Percentiles rank a stretch among this genome's conserved stretches.
phyloP scores from a whole-genome alignment of 2,797 vertebrate genomes.

The Labeo calbasu region DNA sequence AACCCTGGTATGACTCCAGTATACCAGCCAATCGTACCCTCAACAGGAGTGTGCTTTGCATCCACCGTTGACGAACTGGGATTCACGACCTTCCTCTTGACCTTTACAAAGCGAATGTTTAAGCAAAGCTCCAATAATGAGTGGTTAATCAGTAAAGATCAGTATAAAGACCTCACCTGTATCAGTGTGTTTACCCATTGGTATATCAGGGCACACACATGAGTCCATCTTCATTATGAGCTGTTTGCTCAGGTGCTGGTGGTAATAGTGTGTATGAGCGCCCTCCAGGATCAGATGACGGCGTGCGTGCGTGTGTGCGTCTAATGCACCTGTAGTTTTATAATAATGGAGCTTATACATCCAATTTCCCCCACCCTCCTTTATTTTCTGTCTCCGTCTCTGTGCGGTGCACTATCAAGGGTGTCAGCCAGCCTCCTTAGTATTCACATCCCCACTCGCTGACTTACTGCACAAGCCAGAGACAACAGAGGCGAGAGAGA shows the following conservation, averaged over 20 bases:
- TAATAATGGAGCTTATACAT: conserved; percentile 5
- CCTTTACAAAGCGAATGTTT: conserved; percentile 41
- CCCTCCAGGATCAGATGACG: conserved; percentile 52
- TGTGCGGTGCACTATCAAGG: conserved; percentile 67
- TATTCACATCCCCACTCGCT: conserved; percentile 81
- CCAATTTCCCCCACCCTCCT: conserved; percentile 19
- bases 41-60: not conserved
- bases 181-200: conserved; percentile 42
- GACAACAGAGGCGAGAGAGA: conserved; percentile 48
- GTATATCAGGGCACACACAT: conserved; percentile 24
- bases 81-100: conserved; percentile 20
- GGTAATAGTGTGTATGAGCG: conserved; percentile 41
- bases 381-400: conserved; percentile 35
- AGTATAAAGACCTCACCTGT: conserved; percentile 42
- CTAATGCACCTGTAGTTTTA: conserved; percentile 36
- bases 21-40: not conserved
- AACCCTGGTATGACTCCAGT: not conserved
- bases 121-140: conserved; percentile 42
- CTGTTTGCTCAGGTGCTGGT: conserved; percentile 55
- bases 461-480: conserved; percentile 73
- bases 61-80: not conserved
- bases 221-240: conserved; percentile 50
- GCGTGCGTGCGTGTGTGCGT: conserved; percentile 47
- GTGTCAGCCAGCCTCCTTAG: conserved; percentile 78
- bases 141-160: conserved; percentile 52